Evolutionary conservation across 2,888 invertebrate genomes (phyloP), one percentile per base, ranked within the genome.

Genomic region (Pollenia angustigena): DNA sequence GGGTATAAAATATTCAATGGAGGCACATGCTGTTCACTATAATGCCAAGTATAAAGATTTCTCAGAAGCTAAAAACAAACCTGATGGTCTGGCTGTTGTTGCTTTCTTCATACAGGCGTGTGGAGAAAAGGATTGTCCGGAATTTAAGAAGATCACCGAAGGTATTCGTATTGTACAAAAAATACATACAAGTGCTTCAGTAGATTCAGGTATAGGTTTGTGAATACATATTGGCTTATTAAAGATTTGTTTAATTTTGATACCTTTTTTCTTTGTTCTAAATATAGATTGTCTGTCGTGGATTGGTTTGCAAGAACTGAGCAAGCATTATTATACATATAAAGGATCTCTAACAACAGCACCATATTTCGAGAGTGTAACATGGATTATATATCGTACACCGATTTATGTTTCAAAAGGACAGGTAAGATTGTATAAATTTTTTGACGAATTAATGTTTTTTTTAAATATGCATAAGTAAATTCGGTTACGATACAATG

Each of bases 1-100:
- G 92, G 96, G 96, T 64, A 95, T 92, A 81, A 96, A 96, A 87
- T 96, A 95, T 89, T 96, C 96, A 10, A 96, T 96, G 93, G 97
- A 97, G 93, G 96, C 96, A 64, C 97, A 97, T 90, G 95, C 97
- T 76, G 97, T 97, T 0, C 97, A 97, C 92, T 97, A 95, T 91
- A 96, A 96, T 90, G 94, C 95, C 90, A 96, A 96, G 91, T 96
- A 96, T 89, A 94, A 94, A 84, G 94, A 94, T 18, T 94, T 96
- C 90, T 93, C 95, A 75, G 95, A 95, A 64, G 96, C 96, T 0
- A 94, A 94, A 4, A 95, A 95, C 40, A 95, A 96, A 90, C 95
- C 95, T 0, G 96, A 96, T 88, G 96, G 96, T 0, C 90, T 96
- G 48, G 96, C 96, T 0, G 96, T 96, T 0, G 95, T 96, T 0